These are phyloP conservation scores for Heteractis magnifica DNA, from an alignment of 92 coral and sea anemone species.

Conservation along the genomic window DNA sequence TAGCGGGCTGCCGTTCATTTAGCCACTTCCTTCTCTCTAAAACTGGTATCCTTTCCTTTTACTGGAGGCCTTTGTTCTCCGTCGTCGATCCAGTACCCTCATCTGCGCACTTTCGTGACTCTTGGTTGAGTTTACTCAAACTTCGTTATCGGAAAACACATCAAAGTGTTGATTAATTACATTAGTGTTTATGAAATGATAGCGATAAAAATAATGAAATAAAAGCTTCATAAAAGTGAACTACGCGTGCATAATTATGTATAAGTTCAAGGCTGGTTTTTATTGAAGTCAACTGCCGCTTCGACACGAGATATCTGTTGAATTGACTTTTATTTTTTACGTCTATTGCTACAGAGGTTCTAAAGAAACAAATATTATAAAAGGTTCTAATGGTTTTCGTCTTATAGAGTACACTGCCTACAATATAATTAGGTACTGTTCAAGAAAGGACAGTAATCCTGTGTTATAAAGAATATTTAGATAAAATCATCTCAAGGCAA, in stretches of 20 bases:
- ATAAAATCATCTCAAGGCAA: not conserved
- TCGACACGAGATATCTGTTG: no score
- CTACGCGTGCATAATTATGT: no score
- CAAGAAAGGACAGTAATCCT: conserved; percentile 3
- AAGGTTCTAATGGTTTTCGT: conserved; percentile 12
- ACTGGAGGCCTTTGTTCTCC: no score
- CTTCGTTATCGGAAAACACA: not conserved
- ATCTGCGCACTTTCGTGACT: not conserved
- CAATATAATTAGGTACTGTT: conserved; percentile 17
- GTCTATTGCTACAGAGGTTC: no score
- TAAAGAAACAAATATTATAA: not conserved
- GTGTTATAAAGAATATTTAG: not conserved
- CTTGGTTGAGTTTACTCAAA: not conserved
- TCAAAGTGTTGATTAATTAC: not conserved
- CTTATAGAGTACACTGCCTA: not conserved
- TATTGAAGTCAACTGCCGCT: no score
- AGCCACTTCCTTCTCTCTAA: no score
- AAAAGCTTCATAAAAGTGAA: not conserved
- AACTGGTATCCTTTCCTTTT: no score
- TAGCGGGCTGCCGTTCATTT: no score
- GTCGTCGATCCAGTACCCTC: no score
- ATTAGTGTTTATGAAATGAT: not conserved
- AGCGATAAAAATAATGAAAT: not conserved
- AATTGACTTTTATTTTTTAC: no score
- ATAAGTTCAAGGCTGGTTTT: no score